Percentiles rank a stretch among this genome's conserved stretches.
Conservation (phyloP, 2,797 vertebrate species). For the Anolis apletophallus region DNA sequence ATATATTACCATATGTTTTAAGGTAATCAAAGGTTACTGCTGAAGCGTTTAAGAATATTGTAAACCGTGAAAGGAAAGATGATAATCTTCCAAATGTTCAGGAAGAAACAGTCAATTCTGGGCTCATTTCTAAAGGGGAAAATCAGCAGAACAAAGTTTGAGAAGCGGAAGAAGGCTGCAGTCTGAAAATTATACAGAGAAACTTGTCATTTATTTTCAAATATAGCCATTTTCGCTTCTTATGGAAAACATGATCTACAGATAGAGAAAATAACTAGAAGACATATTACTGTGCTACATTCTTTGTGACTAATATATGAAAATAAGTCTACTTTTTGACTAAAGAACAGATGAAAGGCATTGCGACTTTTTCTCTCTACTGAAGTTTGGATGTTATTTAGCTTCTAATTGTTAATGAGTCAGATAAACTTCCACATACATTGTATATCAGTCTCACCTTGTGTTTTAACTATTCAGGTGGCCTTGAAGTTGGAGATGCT, state of each 20-base stretch:
- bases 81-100: conserved; percentile 32
- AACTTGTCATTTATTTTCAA: neutral
- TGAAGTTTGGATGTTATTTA: neutral
- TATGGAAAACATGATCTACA: neutral
- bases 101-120: conserved; percentile 19
- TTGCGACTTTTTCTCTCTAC: neutral
- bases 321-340: neutral
- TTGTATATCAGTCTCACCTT: conserved; percentile 1
- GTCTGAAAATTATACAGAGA: neutral
- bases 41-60: conserved; percentile 42
- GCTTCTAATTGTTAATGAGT: conserved; percentile 2
- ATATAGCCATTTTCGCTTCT: neutral
- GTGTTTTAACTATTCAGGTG: neutral
- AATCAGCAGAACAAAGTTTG: neutral
- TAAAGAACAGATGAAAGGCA: neutral
- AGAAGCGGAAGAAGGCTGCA: neutral
- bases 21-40: conserved; percentile 49
- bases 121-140: neutral
- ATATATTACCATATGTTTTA: conserved; percentile 41
- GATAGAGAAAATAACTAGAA: neutral
- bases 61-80: conserved; percentile 40
- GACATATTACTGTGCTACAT: neutral
- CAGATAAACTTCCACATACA: neutral
- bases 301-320: neutral
- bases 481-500: neutral